Conservation (phyloP, 2,113 vertebrate species). For the Coryphaenoides rupestris region DNA sequence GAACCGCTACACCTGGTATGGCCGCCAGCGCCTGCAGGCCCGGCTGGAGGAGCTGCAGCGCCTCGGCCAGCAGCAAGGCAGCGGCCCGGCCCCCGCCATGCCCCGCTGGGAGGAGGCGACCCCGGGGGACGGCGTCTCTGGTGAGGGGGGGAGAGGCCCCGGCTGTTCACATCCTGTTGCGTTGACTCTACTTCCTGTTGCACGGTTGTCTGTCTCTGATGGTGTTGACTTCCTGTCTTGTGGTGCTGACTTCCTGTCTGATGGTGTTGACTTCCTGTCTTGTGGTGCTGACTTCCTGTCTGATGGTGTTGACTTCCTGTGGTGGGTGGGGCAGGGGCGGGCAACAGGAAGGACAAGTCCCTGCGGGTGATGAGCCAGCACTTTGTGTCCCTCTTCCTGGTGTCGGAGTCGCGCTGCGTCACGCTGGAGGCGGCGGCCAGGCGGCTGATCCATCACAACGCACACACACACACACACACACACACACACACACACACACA, state of each 20-base stretch:
- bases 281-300: no score
- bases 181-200: no score
- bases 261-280: no score
- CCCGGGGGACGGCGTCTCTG: not conserved
- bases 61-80: constrained; percentile 79
- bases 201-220: no score
- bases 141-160: not conserved
- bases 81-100: constrained; percentile 64
- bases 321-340: constrained; percentile 71
- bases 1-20: constrained; percentile 92
- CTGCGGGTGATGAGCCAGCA: constrained; percentile 95
- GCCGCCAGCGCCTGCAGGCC: constrained; percentile 75
- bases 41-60: constrained; percentile 82
- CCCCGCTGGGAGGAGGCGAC: constrained; percentile 47
- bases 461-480: not conserved
- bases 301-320: no score
- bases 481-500: no score
- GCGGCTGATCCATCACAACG: constrained; percentile 87
- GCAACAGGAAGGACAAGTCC: constrained; percentile 93
- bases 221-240: no score
- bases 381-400: constrained; percentile 95
- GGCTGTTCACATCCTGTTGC: not conserved
- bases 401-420: constrained; percentile 86
- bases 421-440: constrained; percentile 89
- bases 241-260: no score